Conservation (phyloP, 2,113 vertebrate genomes). For the Morone chrysops region DNA sequence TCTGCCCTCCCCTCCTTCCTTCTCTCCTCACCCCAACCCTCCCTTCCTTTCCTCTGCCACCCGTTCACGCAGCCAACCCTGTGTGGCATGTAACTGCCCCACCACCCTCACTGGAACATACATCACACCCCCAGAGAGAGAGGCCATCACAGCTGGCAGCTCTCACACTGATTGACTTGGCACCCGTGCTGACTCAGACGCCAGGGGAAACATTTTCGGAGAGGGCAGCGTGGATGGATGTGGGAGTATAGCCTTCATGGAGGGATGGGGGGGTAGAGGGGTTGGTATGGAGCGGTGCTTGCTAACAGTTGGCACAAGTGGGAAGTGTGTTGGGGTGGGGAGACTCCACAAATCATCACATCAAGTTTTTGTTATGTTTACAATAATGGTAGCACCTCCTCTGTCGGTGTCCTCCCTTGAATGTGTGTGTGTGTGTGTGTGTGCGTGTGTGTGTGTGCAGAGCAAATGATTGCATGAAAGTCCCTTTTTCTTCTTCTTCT, state of each 20-base stretch:
- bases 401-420: background rate
- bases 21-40: constrained; percentile 28
- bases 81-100: constrained; percentile 64
- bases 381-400: constrained; percentile 43
- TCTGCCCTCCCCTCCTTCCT: constrained; percentile 41
- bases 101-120: constrained; percentile 64
- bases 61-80: constrained; percentile 44
- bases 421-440: constrained; percentile 23
- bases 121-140: constrained; percentile 70
- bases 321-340: constrained; percentile 55
- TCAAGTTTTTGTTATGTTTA: constrained; percentile 62
- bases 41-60: constrained; percentile 58
- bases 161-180: constrained; percentile 84
- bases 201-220: constrained; percentile 74
- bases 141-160: constrained; percentile 78
- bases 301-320: constrained; percentile 69
- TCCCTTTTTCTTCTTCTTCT: constrained; percentile 13
- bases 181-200: constrained; percentile 72
- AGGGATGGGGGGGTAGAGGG: background rate
- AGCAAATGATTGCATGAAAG: constrained; percentile 22
- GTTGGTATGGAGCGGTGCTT: constrained; percentile 30
- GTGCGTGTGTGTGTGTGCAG: constrained; percentile 27
- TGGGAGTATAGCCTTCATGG: constrained; percentile 30
- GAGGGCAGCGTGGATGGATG: constrained; percentile 51
- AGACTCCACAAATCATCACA: constrained; percentile 66